Percentiles rank a stretch among this genome's conserved stretches.
Evolutionary conservation across 2,797 vertebrate genomes (phyloP).

Genomic region (Borostomias antarcticus): DNA sequence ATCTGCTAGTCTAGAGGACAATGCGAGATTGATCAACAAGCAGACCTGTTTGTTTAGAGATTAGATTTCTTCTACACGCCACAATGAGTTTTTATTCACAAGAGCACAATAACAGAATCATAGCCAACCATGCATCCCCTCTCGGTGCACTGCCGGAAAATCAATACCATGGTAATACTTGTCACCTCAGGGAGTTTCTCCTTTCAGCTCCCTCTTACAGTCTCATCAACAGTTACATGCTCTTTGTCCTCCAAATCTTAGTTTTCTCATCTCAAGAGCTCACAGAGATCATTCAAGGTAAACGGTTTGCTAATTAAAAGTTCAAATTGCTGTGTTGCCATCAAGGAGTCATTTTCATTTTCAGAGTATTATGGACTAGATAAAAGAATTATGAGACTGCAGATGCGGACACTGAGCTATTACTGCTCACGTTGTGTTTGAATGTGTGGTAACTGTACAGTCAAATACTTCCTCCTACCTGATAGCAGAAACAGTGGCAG

Average conservation of each 20-base stretch:
- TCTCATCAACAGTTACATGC: neutral
- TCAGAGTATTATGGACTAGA: no score
- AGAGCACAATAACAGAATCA: neutral
- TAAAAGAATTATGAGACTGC: no score
- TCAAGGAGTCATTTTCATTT: no score
- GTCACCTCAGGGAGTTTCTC: conserved; percentile 4
- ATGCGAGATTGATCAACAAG: neutral
- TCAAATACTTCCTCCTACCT: no score
- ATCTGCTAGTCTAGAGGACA: neutral
- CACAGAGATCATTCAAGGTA: no score
- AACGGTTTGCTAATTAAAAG: neutral
- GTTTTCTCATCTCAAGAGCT: neutral
- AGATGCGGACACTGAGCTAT: no score
- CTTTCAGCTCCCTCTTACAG: conserved; percentile 11
- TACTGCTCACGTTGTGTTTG: no score
- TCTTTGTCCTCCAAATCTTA: conserved; percentile 1
- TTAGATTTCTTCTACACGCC: conserved; percentile 4
- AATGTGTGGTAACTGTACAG: neutral
- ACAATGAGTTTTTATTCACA: conserved; percentile 19
- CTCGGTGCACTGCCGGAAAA: neutral
- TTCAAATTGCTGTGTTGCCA: no score
- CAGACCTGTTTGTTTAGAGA: conserved; percentile 2
- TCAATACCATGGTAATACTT: conserved; percentile 6
- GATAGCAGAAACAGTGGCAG: no score
- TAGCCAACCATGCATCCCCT: neutral